phyloP scores from a whole-genome alignment of 2,113 vertebrate species.

The Notechis scutatus region DNA sequence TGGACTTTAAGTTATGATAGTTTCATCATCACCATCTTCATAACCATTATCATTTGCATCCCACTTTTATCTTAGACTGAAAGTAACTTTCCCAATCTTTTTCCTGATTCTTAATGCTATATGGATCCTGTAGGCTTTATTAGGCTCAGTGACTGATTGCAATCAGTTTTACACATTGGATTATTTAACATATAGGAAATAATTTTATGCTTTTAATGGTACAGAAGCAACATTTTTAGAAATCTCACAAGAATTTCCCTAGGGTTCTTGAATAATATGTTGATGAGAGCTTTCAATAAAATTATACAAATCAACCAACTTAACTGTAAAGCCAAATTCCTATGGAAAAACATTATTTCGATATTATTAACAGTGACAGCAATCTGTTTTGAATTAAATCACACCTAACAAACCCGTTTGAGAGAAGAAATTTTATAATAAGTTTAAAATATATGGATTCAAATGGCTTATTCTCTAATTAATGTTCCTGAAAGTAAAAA shows the following conservation, averaged over 20 bases:
- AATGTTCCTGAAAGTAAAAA: neutral
- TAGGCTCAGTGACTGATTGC: neutral
- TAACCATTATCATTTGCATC: neutral
- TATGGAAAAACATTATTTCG: neutral
- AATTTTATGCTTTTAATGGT: neutral
- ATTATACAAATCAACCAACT: neutral
- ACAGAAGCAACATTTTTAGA: neutral
- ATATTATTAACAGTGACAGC: slow-evolving; percentile 3
- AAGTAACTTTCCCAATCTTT: neutral
- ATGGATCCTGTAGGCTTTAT: neutral
- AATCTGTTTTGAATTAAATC: neutral
- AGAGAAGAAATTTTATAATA: too few relatives aligned
- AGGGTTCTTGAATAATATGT: neutral
- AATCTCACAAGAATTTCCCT: neutral
- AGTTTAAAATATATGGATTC: neutral
- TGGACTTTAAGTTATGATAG: neutral
- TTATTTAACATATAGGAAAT: neutral
- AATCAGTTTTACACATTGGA: neutral
- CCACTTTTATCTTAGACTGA: neutral
- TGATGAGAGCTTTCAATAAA: slow-evolving; percentile 1
- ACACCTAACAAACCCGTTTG: neutral
- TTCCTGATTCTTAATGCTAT: neutral
- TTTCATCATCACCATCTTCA: neutral
- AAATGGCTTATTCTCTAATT: neutral
- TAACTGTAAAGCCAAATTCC: neutral